Evolutionary conservation across 1,140 invertebrate genomes (phyloP), one percentile per base, ranked within the genome.

Genomic region (Rhysida immarginata): DNA sequence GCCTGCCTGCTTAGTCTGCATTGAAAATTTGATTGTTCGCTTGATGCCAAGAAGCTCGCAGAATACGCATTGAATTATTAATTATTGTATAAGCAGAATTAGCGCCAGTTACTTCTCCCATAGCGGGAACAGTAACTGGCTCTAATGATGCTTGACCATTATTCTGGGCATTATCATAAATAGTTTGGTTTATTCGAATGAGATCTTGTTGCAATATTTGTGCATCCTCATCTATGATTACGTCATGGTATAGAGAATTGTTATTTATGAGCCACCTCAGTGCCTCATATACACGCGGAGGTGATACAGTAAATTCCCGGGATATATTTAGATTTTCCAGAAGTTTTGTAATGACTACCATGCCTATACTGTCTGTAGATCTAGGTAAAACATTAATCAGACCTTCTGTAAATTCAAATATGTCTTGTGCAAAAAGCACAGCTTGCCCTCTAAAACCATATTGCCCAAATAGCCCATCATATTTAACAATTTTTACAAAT

Each of bases 181-280:
- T 26, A 43, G 23, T 8, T 48, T 27, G 21, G n/a, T 21, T 48
- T 25, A 16, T 1, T 49, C 21, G n/a, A 57, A 35, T 44, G 49
- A 35, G 1, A 58, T 58, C 11, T 41, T 41, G 23, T 24, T 27
- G 24, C n/a, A n/a, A n/a, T n/a, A n/a, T n/a, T n/a, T n/a, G n/a
- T n/a, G n/a, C n/a, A n/a, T n/a, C n/a, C n/a, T n/a, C n/a, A n/a
- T n/a, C n/a, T n/a, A n/a, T n/a, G n/a, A n/a, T n/a, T n/a, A 58
- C 57, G 56, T 57, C 54, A 24, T 57, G 57, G 35, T 58, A 58
- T 24, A 58, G 46, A 43, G 25, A 18, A 58, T 58, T 58, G 26
- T 58, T 21, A 25, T 27, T 27, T 50, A 56, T 20, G 2, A 56
- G 46, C 41, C 55, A 58, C 26, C 49, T 45, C 26, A 59, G 51